Conservation (phyloP, 2,113 vertebrate genomes). For the Elanus axillaris region DNA sequence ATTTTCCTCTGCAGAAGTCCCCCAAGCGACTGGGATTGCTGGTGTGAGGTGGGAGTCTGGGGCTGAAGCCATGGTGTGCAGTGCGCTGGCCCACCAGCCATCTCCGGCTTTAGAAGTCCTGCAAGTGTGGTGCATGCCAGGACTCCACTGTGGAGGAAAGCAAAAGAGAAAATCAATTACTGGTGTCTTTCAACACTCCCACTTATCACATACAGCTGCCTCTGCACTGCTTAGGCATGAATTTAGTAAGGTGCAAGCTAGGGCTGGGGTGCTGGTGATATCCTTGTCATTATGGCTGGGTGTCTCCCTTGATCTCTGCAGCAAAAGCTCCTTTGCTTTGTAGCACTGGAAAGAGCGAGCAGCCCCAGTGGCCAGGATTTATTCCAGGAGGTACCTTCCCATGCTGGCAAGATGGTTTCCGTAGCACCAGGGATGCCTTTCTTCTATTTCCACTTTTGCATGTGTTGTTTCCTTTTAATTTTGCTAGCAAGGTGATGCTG, state of each 20-base stretch:
- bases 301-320: neutral
- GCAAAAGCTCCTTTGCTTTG: neutral
- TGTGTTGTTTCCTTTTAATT: neutral
- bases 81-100: neutral
- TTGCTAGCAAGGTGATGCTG: fast-evolving
- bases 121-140: fast-evolving
- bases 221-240: neutral
- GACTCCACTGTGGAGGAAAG: neutral
- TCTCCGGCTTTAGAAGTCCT: neutral
- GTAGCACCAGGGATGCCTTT: neutral
- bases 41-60: neutral
- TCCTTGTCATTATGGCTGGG: neutral
- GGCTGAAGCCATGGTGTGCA: fast-evolving
- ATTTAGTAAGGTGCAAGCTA: fast-evolving
- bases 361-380: neutral
- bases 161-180: neutral
- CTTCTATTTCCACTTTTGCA: neutral
- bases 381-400: neutral
- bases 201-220: neutral
- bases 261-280: neutral
- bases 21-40: fast-evolving
- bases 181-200: neutral
- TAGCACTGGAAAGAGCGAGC: neutral
- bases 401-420: neutral
- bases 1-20: neutral